Conservation (phyloP, 2,113 vertebrate species). For the Hymenochirus boettgeri region DNA sequence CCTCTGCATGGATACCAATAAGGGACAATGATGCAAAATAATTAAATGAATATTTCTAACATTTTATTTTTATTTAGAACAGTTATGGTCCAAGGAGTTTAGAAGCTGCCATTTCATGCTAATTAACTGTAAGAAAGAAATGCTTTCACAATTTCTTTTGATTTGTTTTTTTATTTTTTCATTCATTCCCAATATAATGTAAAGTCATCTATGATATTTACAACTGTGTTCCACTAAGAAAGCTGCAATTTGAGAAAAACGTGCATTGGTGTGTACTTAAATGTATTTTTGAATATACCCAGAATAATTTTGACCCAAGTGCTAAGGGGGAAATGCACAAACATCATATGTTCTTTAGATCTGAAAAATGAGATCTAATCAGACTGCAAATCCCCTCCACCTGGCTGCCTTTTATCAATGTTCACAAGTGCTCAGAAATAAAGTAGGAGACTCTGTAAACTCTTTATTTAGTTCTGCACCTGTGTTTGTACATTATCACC, state of each 20-base stretch:
- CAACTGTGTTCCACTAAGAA: too few species aligned
- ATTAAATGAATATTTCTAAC: too few species aligned
- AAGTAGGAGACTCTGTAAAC: neutral
- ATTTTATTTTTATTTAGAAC: too few species aligned
- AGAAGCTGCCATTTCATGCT: too few species aligned
- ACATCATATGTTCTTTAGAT: neutral
- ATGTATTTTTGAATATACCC: neutral
- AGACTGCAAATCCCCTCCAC: neutral
- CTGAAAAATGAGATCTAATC: neutral
- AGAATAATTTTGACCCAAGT: neutral
- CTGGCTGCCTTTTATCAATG: conserved; percentile 1
- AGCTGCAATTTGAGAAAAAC: neutral
- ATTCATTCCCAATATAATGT: neutral
- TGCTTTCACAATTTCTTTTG: too few species aligned
- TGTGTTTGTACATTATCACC: neutral
- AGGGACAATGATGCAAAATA: too few species aligned
- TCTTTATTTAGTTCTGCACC: neutral
- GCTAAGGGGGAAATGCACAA: neutral
- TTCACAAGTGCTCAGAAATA: neutral
- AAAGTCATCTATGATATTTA: too few species aligned
- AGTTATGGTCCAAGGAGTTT: too few species aligned
- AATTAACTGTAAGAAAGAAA: too few species aligned
- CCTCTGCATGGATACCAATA: too few species aligned
- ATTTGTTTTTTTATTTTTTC: too few species aligned
- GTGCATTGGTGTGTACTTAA: neutral